These are phyloP conservation scores for Azemiops feae DNA, from an alignment of 2,113 vertebrate species.

Conservation along the genomic window DNA sequence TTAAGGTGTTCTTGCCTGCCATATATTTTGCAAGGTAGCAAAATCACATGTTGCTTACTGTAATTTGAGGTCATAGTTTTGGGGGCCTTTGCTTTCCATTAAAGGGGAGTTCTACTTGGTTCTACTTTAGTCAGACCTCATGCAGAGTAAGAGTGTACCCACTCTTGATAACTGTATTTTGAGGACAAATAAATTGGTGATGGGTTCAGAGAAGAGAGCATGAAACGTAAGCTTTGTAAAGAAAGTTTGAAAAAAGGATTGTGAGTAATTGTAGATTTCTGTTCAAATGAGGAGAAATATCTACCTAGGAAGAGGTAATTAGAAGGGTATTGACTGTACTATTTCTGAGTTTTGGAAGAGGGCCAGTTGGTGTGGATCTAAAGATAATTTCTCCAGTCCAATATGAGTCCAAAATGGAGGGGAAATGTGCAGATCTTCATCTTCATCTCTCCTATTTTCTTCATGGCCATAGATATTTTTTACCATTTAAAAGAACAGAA, in stretches of 20 bases:
- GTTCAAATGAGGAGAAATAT: neutral
- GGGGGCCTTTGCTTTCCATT: neutral
- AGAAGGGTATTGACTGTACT: neutral
- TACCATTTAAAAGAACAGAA: neutral
- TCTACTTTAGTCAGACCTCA: neutral
- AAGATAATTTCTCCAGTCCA: neutral
- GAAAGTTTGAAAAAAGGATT: neutral
- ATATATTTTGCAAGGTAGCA: neutral
- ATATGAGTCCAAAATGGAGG: neutral
- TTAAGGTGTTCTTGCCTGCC: neutral
- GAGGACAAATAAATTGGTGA: neutral
- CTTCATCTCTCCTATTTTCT: neutral
- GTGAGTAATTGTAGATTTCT: neutral
- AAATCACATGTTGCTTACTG: neutral
- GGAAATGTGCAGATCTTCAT: neutral
- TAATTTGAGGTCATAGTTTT: neutral
- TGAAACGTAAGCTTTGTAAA: neutral
- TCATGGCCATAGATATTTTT: neutral
- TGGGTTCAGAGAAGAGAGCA: neutral
- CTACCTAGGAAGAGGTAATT: neutral
- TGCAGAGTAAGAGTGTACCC: neutral
- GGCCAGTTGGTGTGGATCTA: neutral
- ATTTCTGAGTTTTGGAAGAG: neutral
- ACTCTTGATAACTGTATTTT: neutral
- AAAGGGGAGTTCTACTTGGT: neutral